Evolutionary conservation across 2,888 invertebrate species (phyloP), one percentile per base, ranked within the genome.

Genomic region (Sesamia inferens): DNA sequence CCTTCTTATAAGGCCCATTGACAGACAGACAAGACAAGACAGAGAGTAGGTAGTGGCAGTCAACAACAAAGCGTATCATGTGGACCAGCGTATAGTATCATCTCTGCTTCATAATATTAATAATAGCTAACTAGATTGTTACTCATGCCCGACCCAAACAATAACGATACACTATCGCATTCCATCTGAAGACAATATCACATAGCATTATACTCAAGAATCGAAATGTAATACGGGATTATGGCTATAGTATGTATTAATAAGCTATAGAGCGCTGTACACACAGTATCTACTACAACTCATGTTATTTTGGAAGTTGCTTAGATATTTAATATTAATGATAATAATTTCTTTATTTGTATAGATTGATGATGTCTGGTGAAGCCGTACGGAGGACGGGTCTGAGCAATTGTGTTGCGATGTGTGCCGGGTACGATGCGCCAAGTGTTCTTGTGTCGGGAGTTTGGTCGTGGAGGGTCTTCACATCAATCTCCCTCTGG

Each of bases 181-280:
- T 63, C 68, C 64, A 47, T 24, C 31, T 51, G 19, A 78, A 57
- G 51, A 69, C 59, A 76, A 65, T 81, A 65, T 61, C 55, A 54
- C 39, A 68, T 31, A 58, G 14, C 57, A 57, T 61, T 65, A 39
- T 42, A 51, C 57, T 51, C 48, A 65, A 14, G 51, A 77, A 82
- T 69, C 39, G 55, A 77, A 78, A 69, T 77, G 65, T 61, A 66
- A 58, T 61, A 62, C 31, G n/a, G 44, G 24, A 76, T 44, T 7
- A 59, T 7, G 10, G n/a, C 13, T 31, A 11, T 14, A 61, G 64
- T 61, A 31, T 31, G 64, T 61, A 31, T 31, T n/a, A 61, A 65
- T 71, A 16, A 55, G 44, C 6, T 59, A 44, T 64, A 42, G 65
- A 82, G 78, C 47, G 51, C 55, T 48, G 11, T 51, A 14, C 14